Conservation (phyloP, 2,888 invertebrate genomes). For the Metellina segmentata region DNA sequence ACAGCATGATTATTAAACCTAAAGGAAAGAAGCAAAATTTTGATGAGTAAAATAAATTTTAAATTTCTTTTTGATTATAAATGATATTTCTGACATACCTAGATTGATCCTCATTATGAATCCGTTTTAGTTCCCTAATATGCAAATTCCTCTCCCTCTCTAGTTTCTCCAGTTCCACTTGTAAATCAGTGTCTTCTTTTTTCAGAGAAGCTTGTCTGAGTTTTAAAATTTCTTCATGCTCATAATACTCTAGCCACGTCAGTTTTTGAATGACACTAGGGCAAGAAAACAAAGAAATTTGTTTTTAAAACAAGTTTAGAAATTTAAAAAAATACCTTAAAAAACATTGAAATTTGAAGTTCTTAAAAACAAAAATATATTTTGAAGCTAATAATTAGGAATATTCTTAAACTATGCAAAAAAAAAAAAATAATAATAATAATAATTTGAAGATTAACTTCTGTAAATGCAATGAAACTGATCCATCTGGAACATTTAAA, state of each 20-base stretch:
- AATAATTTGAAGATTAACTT: too few species aligned
- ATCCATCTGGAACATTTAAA: too few species aligned
- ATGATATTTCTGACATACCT: constrained; percentile 82
- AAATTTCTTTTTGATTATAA: background rate
- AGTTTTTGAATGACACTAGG: constrained; percentile 63
- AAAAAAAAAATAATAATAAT: too few species aligned
- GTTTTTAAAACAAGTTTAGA: too few species aligned
- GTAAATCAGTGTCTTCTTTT: constrained; percentile 98
- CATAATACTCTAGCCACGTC: constrained; percentile 90
- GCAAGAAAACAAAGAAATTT: background rate
- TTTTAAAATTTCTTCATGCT: constrained; percentile 99
- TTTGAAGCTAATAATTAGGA: too few species aligned
- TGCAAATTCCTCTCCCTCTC: constrained; percentile 98
- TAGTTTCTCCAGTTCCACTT: constrained; percentile 98
- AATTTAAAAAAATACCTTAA: too few species aligned
- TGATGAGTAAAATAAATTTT: background rate
- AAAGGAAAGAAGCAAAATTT: constrained; percentile 19
- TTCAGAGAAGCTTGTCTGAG: constrained; percentile 97
- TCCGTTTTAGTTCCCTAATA: constrained; percentile 98
- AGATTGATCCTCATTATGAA: constrained; percentile 99
- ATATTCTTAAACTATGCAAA: too few species aligned
- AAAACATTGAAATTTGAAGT: too few species aligned
- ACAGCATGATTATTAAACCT: constrained; percentile 99
- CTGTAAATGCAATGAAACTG: too few species aligned
- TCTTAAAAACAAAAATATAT: too few species aligned